Base-by-base conservation (phyloP, 2,797 vertebrate genomes). In the Lacerta agilis region DNA sequence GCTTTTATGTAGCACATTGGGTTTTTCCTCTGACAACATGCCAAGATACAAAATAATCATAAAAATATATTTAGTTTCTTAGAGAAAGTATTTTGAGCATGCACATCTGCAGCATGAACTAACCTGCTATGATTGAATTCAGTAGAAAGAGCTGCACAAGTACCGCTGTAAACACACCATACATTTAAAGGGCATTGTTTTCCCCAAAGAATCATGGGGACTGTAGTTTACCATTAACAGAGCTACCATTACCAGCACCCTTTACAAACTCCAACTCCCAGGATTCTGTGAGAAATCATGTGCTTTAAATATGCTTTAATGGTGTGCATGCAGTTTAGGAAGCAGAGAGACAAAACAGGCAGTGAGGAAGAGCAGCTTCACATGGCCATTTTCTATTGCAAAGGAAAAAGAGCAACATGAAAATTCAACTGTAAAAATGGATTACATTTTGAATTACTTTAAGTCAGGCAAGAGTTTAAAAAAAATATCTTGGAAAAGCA, bases 401-500 rank as follows among this genome's bases (percentile, higher is more conserved):
- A 18, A 43, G 18, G 55, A 25, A 43, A 4, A 43, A 64, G 66
- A 4, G 67, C 9, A 87, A 66, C 33, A 75, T 11, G 25, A 88
- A 90, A 92, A 91, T 86, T 23, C 90, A 0, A 8, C 25, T 36
- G 82, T 23, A 43, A 29, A 72, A 80, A 10, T 8, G 27, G 73
- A 85, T 90, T 92, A 17, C 75, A 91, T 85, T 8, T 66, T 55
- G 0, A 67, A 71, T 88, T 86, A 88, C 41, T 0, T 91, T 84
- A 86, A 82, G 3, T 10, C 4, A 38, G 8, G 76, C 29, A 2
- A 91, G 86, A 81, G 81, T 49, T 9, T 82, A 88, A n/a, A 13
- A 49, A 49, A 49, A 49, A 49, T 3, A 23, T 45, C 43, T 75
- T 43, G 69, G 87, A 86, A 38, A 73, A 78, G 79, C 92, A 86